phyloP scores from a whole-genome alignment of 30 jellyfish, hydroid and myxozoan species.

The Turritopsis rubra region DNA sequence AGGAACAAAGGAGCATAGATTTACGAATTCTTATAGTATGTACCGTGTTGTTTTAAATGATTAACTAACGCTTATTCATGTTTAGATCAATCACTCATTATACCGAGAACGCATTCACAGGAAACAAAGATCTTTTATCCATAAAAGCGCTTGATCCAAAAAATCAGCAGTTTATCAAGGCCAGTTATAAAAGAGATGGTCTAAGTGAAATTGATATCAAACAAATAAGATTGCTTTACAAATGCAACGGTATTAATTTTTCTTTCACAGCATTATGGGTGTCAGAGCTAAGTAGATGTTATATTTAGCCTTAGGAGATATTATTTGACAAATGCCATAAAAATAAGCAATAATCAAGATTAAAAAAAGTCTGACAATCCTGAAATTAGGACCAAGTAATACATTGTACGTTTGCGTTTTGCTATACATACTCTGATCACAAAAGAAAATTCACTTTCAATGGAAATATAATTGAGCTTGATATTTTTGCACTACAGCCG shows the following conservation, averaged over 20 bases:
- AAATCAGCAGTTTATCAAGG: conserved; percentile 30
- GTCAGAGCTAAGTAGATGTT: too few relatives aligned
- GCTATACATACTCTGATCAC: too few relatives aligned
- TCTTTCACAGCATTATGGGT: too few relatives aligned
- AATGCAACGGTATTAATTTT: conserved; percentile 31
- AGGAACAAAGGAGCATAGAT: background rate
- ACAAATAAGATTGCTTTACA: conserved; percentile 57
- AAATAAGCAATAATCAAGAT: too few relatives aligned
- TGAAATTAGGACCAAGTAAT: too few relatives aligned
- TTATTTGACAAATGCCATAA: too few relatives aligned
- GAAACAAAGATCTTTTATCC: conserved; percentile 22
- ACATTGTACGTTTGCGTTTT: too few relatives aligned
- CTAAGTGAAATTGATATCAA: conserved; percentile 47
- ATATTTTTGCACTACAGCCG: too few relatives aligned
- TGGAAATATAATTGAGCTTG: too few relatives aligned
- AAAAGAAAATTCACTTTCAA: too few relatives aligned
- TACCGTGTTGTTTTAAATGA: background rate
- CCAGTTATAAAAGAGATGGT: conserved; percentile 42
- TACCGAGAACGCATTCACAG: conserved; percentile 36
- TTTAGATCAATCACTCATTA: conserved; percentile 40
- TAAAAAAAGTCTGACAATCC: too few relatives aligned
- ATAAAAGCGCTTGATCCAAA: conserved; percentile 46
- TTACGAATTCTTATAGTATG: background rate
- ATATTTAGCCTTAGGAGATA: background rate
- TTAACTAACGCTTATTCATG: background rate